These are phyloP conservation scores for Heliornis fulica DNA, from an alignment of 2,113 vertebrate species.

Conservation along the genomic window DNA sequence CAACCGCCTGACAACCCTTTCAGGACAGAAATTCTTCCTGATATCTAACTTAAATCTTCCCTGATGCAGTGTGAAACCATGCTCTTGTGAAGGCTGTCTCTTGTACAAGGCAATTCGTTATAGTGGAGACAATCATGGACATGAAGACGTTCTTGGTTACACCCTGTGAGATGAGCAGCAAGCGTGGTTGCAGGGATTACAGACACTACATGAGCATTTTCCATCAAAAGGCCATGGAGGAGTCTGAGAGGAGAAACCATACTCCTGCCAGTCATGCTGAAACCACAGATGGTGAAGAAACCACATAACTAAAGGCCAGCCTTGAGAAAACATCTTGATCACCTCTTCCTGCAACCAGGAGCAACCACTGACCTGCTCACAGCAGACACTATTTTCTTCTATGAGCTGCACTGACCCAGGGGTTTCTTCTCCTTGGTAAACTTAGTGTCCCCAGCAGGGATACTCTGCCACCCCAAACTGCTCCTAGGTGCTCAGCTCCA, in stretches of 20 bases:
- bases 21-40: too few species aligned
- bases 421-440: background rate
- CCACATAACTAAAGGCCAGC: background rate
- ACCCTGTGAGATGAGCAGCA: background rate
- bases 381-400: background rate
- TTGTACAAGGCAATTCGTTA: background rate
- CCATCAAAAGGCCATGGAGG: background rate
- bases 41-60: too few species aligned
- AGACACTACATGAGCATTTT: background rate
- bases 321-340: constrained; percentile 4
- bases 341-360: background rate
- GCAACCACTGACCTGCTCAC: background rate
- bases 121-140: background rate
- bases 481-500: background rate
- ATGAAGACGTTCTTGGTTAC: background rate
- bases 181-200: accelerated
- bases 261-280: background rate
- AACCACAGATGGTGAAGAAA: background rate
- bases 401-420: background rate
- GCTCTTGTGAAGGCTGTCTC: background rate
- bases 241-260: background rate
- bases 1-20: too few species aligned
- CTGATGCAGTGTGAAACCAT: too few species aligned
- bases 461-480: background rate
- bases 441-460: background rate